A percentile compares a stretch with the other conserved stretches of the same genome.
These are phyloP conservation scores for Hippolais icterina DNA, from an alignment of 2,113 vertebrate genomes.

Conservation along the genomic window DNA sequence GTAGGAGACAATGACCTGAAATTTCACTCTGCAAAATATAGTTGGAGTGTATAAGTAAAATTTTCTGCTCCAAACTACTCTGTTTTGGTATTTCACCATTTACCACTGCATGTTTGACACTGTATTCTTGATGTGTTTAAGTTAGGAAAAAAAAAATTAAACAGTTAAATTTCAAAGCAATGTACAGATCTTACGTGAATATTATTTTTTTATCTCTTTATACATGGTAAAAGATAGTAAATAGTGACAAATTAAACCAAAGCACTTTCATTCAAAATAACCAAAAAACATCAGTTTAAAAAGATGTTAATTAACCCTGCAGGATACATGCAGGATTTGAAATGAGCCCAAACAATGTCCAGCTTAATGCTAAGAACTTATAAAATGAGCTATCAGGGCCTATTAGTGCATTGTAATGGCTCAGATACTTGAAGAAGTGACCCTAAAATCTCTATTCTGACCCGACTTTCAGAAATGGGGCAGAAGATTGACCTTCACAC, in stretches of 20 bases:
- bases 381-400: conserved; percentile 72
- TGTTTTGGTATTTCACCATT: background rate
- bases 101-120: background rate
- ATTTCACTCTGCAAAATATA: background rate
- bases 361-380: conserved; percentile 66
- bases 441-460: conserved; percentile 75
- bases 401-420: conserved; percentile 75
- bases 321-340: conserved; percentile 55
- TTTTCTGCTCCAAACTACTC: background rate
- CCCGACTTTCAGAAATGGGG: conserved; percentile 69
- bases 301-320: conserved; percentile 65
- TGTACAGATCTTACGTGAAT: background rate
- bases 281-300: background rate
- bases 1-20: background rate
- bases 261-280: conserved; percentile 17
- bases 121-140: background rate
- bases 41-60: background rate
- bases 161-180: background rate
- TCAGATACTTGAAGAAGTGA: conserved; percentile 76
- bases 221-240: background rate
- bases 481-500: conserved; percentile 69
- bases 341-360: conserved; percentile 62
- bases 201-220: background rate
- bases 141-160: background rate
- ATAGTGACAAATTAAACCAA: background rate